A percentile compares a stretch with the other conserved stretches of the same genome.
These are phyloP conservation scores for Arremon aurantiirostris DNA, from an alignment of 2,797 vertebrate genomes.

Conservation along the genomic window DNA sequence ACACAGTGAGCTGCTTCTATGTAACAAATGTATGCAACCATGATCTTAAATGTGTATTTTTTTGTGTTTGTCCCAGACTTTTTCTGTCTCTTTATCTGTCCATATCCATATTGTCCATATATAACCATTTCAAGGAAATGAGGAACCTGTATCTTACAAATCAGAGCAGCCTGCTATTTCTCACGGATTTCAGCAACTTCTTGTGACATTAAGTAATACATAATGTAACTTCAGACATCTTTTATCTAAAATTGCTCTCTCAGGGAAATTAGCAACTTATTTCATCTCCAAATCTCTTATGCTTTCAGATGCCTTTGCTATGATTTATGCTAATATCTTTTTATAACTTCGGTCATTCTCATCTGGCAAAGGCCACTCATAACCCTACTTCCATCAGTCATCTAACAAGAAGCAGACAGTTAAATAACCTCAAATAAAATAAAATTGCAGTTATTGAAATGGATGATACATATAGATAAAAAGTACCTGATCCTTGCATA, in stretches of 20 bases:
- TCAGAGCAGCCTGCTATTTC: background rate
- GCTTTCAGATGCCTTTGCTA: conserved; percentile 1
- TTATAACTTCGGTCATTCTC: conserved; percentile 44
- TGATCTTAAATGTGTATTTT: background rate
- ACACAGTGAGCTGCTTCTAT: background rate
- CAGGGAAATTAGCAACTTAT: conserved; percentile 33
- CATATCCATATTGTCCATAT: background rate
- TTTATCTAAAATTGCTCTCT: conserved; percentile 44
- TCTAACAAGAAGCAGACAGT: conserved; percentile 43
- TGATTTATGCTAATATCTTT: conserved; percentile 53
- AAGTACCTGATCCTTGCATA: background rate
- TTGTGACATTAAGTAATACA: conserved; percentile 10
- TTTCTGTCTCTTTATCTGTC: background rate
- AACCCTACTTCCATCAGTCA: conserved; percentile 1
- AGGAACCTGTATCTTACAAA: background rate
- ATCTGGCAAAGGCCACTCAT: conserved; percentile 36
- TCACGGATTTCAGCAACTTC: background rate
- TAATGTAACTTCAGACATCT: conserved; percentile 9
- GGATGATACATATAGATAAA: conserved; percentile 12
- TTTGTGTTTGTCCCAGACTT: background rate
- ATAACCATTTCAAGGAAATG: background rate
- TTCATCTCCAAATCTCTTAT: conserved; percentile 39
- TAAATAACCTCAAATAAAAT: conserved; percentile 47
- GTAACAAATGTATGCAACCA: background rate
- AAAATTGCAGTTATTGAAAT: conserved; percentile 19